Evolutionary conservation across 2,888 invertebrate species (phyloP), one percentile per base, ranked within the genome.

Genomic region (Andrena minutula): DNA sequence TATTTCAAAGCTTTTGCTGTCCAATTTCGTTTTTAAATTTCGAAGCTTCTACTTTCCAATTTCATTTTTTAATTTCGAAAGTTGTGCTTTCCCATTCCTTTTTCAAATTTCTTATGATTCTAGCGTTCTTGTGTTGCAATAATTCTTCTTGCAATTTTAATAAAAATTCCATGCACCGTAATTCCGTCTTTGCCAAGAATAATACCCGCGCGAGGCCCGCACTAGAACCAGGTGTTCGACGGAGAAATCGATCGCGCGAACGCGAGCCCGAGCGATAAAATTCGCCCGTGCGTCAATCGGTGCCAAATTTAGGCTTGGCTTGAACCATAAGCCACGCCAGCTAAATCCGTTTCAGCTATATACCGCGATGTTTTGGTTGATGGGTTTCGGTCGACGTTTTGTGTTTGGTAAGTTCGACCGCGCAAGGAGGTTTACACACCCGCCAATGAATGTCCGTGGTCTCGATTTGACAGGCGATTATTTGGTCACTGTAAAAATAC

Each of bases 221-320:
- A 65, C 76, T 61, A 68, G 75, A 75, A 75, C 68, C 83, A 87
- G 84, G 86, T 84, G 86, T 84, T 75, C 69, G 65, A 71, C 65
- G 75, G 74, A 81, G 78, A 86, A 87, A 88, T 88, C 87, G 87
- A 88, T 88, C 86, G 77, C 53, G 74, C n/a, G 64, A 58, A 47
- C 12, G 47, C 80, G 75, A 66, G 77, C 47, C 53, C 49, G 41
- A 23, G 71, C 83, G 84, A 86, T 76, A 80, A 87, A 88, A 86
- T 76, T 83, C 84, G 75, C 68, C 73, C 79, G 84, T 84, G 87
- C 87, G 87, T 88, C 87, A 87, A 87, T 86, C 87, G 84, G 75
- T 78, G 79, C 85, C 87, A 87, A 86, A 87, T 87, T 87, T 87
- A 87, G 84, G 79, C 77, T 69, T 66, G 61, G 79, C 77, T 65